Conservation (phyloP, 2,797 vertebrate species). For the Monodelphis domestica region DNA sequence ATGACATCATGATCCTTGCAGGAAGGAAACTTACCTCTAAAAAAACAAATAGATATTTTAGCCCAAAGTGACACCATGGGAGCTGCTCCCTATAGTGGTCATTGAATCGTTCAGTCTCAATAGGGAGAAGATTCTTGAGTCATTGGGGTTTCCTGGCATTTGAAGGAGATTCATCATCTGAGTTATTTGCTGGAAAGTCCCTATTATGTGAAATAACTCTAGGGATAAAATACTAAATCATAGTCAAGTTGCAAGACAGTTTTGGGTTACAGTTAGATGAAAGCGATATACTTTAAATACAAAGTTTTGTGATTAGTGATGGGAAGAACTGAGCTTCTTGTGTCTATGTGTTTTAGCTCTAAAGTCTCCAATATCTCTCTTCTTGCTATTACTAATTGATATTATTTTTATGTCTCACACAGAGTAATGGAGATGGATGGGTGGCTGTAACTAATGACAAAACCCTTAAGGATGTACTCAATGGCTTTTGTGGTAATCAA, state of each 20-base stretch:
- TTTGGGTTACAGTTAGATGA: neutral
- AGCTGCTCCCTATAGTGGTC: constrained; percentile 44
- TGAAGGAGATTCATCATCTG: neutral
- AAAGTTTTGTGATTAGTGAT: neutral
- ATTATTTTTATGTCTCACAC: neutral
- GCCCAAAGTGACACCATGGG: constrained; percentile 68
- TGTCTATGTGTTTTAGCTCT: neutral
- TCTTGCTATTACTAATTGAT: neutral
- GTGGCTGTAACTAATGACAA: neutral
- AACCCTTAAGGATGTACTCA: neutral
- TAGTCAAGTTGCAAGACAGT: neutral
- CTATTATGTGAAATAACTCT: neutral
- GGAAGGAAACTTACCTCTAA: neutral
- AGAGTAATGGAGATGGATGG: neutral
- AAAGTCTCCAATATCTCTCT: neutral
- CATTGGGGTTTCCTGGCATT: neutral
- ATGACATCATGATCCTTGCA: neutral
- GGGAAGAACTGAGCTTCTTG: neutral
- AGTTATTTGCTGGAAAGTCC: neutral
- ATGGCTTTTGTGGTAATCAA: neutral
- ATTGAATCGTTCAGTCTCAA: constrained; percentile 28
- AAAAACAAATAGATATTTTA: constrained; percentile 40
- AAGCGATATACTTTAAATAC: neutral
- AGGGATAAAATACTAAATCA: neutral
- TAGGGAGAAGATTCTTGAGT: neutral